phyloP scores from a whole-genome alignment of 2,888 invertebrate genomes.

The Blera fallax region DNA sequence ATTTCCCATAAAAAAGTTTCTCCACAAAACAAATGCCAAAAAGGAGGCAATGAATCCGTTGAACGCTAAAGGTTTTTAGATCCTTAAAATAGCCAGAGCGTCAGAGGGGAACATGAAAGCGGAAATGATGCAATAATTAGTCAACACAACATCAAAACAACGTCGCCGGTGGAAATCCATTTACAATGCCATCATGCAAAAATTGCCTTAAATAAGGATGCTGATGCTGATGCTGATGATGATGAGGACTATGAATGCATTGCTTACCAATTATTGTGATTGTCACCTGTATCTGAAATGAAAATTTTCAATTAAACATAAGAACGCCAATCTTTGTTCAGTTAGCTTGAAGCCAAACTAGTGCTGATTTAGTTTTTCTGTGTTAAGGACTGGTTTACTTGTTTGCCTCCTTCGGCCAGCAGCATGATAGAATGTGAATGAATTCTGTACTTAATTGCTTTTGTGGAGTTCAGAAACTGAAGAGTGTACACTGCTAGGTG shows the following conservation, averaged over 20 bases:
- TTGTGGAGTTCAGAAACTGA: slow-evolving; percentile 16
- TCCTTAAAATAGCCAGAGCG: not conserved
- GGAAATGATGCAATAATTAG: slow-evolving; percentile 54
- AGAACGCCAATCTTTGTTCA: slow-evolving; percentile 12
- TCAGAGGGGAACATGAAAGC: not conserved
- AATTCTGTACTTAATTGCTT: slow-evolving; percentile 47
- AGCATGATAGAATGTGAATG: not conserved
- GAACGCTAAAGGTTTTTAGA: not conserved
- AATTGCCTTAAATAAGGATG: not conserved
- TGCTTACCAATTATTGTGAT: slow-evolving; percentile 13
- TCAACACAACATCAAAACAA: slow-evolving; percentile 38
- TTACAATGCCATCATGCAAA: slow-evolving; percentile 35
- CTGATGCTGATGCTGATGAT: not conserved
- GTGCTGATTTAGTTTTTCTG: not conserved
- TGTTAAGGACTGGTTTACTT: not conserved
- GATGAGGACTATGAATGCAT: not conserved
- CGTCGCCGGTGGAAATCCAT: slow-evolving; percentile 38
- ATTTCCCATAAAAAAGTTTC: slow-evolving; percentile 10
- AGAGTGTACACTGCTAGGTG: not conserved
- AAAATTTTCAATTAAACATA: slow-evolving; percentile 52
- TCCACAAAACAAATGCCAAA: not conserved
- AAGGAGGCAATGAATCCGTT: not conserved
- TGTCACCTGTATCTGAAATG: slow-evolving; percentile 35
- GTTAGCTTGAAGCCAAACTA: not conserved
- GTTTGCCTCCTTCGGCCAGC: not conserved